Base-by-base conservation (phyloP, 2,113 vertebrate genomes). In the Chionomys nivalis region DNA sequence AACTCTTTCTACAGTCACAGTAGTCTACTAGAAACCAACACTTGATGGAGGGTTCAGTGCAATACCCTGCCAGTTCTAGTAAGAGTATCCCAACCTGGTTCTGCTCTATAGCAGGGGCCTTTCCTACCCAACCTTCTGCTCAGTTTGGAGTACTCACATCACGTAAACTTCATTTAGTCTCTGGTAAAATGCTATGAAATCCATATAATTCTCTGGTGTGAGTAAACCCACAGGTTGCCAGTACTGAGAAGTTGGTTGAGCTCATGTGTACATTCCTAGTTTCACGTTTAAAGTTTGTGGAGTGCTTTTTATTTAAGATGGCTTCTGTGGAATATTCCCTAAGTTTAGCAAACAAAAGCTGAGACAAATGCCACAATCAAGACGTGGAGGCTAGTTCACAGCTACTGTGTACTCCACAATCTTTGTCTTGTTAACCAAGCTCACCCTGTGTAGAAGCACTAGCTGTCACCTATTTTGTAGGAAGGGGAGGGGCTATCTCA, bases 171-270 rank as follows among this genome's bases (percentile, higher is more conserved):
- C 90, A 94, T 49, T 49, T 72, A 85, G 65, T 7, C 19, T 91
- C 63, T 76, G 11, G 65, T 24, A 92, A 92, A 88, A 82, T 24
- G 24, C 12, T 86, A 72, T 39, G 63, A 76, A 83, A 70, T 39
- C 65, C 44, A 79, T 78, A 85, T 33, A 36, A 19, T 81, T 97
- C 75, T 95, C 77, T 82, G 31, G 83, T 42, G 49, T 68, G 97
- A 95, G 33, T 14, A 97, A 86, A 13, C 26, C 82, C 8, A 5
- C 26, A 65, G n/a, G 58, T 4, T 65, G 13, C n/a, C n/a, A 28
- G 24, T 31, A 42, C 14, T 13, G 61, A 83, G 26, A 21, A 4
- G n/a, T 9, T 5, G 52, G 85, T 33, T 31, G 76, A 87, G 19
- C 26, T 96, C 70, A 49, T n/a, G 11, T 61, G 44, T 42, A 68